Evolutionary conservation across 2,888 invertebrate species (phyloP), one percentile per base, ranked within the genome.

Genomic region (Leptinotarsa peninsularis): DNA sequence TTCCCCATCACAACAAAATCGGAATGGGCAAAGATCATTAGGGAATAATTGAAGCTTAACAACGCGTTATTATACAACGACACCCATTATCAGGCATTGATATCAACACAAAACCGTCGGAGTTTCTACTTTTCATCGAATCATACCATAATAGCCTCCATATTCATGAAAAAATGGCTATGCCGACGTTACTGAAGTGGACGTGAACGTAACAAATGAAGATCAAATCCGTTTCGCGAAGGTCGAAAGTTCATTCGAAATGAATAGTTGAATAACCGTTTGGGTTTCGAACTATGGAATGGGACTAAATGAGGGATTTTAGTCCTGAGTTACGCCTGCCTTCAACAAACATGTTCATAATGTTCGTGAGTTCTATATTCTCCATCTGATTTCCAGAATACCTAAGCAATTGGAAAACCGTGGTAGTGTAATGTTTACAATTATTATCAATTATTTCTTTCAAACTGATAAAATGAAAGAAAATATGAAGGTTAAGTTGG

Each of bases 31-130:
- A 27, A 72, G 74, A 70, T 49, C 78, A 78, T 78, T 76, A 75
- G 60, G 73, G 75, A 66, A 74, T 70, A 66, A 71, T 56, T 60
- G 67, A 50, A 63, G 66, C 73, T 75, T 70, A 73, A 78, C 78
- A 76, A 76, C 75, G 75, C 78, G 76, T 54, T 63, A 72, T 69
- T 72, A 74, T 73, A 75, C 75, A 75, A 75, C 75, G 75, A 75
- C 72, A 71, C 49, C 73, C 72, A 77, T 70, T 74, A 77, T 67
- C 63, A 70, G 66, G 73, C 76, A 75, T 78, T 76, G 72, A 76
- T 70, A 74, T 75, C 60, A 73, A 56, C 71, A 67, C 71, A 67
- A 67, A 71, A 71, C 60, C 66, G 7, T 14, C 21, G 43, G 17
- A 60, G 49, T 70, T 70, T 70, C 70, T 58, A 18, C 70, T 70